phyloP scores from a whole-genome alignment of 2,888 invertebrate species.

The Ctenicera cuprea region DNA sequence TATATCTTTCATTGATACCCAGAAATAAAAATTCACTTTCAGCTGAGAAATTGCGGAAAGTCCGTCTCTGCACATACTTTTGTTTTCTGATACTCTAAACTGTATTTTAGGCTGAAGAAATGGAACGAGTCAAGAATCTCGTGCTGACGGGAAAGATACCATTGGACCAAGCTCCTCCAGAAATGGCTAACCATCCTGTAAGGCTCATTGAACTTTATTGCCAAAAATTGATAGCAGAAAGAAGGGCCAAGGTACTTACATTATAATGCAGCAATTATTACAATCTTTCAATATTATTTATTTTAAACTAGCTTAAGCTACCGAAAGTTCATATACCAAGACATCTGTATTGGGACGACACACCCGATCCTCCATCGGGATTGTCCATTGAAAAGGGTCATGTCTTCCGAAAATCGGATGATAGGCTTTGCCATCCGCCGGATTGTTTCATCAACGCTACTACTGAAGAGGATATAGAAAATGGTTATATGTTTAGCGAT shows the following conservation, averaged over 20 bases:
- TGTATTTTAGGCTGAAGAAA: conserved; percentile 73
- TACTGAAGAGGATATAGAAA: conserved; percentile 70
- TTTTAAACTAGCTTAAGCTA: conserved; percentile 66
- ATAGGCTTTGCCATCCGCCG: conserved; percentile 71
- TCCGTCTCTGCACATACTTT: no score
- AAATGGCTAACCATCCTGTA: conserved; percentile 80
- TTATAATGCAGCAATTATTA: neutral
- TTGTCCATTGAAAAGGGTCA: conserved; percentile 72
- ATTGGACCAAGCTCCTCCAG: conserved; percentile 79
- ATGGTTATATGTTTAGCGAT: conserved; percentile 76
- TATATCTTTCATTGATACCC: no score
- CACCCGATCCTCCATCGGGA: conserved; percentile 69
- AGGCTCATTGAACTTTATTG: conserved; percentile 78
- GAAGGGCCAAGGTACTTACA: conserved; percentile 72
- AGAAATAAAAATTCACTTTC: no score
- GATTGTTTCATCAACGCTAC: conserved; percentile 68
- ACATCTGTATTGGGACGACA: conserved; percentile 69
- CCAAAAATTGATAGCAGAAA: conserved; percentile 72
- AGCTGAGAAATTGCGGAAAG: no score
- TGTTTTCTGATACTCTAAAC: no score
- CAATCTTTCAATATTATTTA: neutral
- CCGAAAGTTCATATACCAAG: conserved; percentile 69
- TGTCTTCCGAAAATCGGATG: conserved; percentile 69
- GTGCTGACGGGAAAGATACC: conserved; percentile 82
- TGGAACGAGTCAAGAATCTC: conserved; percentile 81